These are phyloP conservation scores for Alligator sinensis DNA, from an alignment of 2,113 vertebrate genomes.

Conservation along the genomic window DNA sequence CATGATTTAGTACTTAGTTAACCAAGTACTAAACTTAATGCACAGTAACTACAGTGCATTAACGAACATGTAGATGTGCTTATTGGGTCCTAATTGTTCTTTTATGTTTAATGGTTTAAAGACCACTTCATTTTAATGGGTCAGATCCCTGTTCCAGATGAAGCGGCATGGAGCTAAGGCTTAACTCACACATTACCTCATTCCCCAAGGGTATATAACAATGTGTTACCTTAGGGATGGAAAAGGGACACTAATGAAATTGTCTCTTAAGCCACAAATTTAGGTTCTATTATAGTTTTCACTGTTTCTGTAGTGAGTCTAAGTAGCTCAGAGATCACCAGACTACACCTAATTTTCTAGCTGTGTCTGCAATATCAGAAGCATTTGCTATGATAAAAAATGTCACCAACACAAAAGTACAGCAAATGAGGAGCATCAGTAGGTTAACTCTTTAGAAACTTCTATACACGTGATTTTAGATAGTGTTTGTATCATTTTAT, in stretches of 20 bases:
- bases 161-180: neutral
- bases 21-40: too few relatives aligned
- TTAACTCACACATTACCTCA: neutral
- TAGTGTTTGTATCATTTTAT: neutral
- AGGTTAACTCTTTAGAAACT: neutral
- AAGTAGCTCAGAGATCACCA: neutral
- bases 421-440: neutral
- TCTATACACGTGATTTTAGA: neutral
- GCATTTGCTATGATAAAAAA: neutral
- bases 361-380: neutral
- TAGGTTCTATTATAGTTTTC: slow-evolving; percentile 38
- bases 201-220: slow-evolving; percentile 19
- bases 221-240: neutral
- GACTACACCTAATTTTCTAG: neutral
- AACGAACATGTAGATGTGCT: too few relatives aligned
- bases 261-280: slow-evolving; percentile 20
- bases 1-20: too few relatives aligned
- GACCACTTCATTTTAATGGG: neutral
- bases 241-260: slow-evolving; percentile 10
- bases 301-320: slow-evolving; percentile 20
- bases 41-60: too few relatives aligned
- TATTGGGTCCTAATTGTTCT: neutral
- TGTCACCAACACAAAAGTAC: neutral
- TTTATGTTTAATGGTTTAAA: slow-evolving; percentile 23
- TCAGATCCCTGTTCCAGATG: neutral